Evolutionary conservation across 2,797 vertebrate species (phyloP).

Genomic region (Myripristis murdjan): DNA sequence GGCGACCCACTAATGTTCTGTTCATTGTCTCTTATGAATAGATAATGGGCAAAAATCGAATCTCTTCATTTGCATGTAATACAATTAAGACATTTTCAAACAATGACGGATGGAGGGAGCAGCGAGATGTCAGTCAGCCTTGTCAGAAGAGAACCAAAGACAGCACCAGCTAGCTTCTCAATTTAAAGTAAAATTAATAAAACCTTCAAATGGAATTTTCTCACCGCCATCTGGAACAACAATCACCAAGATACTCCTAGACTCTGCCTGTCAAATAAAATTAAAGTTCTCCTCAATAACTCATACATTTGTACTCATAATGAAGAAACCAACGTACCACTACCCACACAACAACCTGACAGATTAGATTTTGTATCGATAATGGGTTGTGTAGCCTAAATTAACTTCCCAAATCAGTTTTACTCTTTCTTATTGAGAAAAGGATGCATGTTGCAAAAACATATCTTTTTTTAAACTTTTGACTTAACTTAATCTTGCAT

Average conservation of each 20-base stretch:
- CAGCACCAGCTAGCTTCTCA: conserved; percentile 88
- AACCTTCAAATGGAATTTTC: conserved; percentile 92
- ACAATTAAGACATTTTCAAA: conserved; percentile 98
- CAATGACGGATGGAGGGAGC: conserved; percentile 97
- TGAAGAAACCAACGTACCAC: conserved; percentile 19
- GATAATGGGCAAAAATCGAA: conserved; percentile 97
- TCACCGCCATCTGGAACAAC: conserved; percentile 89
- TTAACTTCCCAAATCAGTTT: conserved; percentile 8
- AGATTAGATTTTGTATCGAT: background rate
- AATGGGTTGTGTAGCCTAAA: background rate
- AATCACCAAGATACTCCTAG: conserved; percentile 84
- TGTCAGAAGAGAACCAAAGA: conserved; percentile 90
- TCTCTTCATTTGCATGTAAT: conserved; percentile 99
- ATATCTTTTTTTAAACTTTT: conserved; percentile 4
- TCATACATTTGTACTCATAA: conserved; percentile 62
- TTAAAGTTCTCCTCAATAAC: conserved; percentile 52
- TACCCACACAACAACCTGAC: background rate
- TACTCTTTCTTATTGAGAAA: background rate
- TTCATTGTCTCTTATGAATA: conserved; percentile 98
- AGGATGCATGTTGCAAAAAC: background rate
- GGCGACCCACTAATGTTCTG: conserved; percentile 95
- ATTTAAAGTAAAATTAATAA: conserved; percentile 94
- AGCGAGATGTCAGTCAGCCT: conserved; percentile 95
- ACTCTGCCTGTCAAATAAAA: conserved; percentile 75
- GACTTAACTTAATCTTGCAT: conserved; percentile 16